Evolutionary conservation across 2,888 invertebrate species (phyloP), one percentile per base, ranked within the genome.

Genomic region (Ophioninae sp.): DNA sequence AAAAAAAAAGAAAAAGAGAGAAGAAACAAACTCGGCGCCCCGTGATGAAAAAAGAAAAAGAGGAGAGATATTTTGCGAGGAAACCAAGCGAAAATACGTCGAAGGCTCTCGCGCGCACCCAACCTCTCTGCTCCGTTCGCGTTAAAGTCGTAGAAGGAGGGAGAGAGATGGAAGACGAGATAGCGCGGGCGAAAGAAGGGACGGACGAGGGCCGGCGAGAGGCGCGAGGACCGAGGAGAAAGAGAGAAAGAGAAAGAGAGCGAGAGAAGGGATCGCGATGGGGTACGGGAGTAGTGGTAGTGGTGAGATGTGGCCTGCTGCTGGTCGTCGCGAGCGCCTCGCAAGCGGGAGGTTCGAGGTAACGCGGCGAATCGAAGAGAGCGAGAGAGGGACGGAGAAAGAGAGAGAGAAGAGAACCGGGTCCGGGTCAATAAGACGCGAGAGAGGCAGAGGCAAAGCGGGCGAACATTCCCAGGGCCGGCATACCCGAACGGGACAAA

Each of bases 391-490:
- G 73, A 83, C 83, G 77, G 85, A 85, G 87, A 82, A 85, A 88
- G 85, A 87, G 89, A 91, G 89, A 89, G 87, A 91, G 89, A 89
- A 89, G 89, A 90, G 90, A 91, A 92, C 91, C 92, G 91, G 92
- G 91, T 92, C 90, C 92, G 92, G 92, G 93, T 93, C 93, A 93
- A 93, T 93, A 93, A 92, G 93, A 92, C 92, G 91, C 88, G 90
- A 89, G 88, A 86, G 87, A 88, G 88, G 83, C 89, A 88, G 90
- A 88, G 88, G 85, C 87, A 87, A 87, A 87, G 86, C 84, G 88
- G 86, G 89, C 91, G 91, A 89, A 91, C 92, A 92, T 92, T 92
- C 92, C 92, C 93, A 92, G 92, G 91, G 91, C 91, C 90, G 89
- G 87, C 89, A 88, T 91, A 90, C 89, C 91, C 89, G 20, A 91